Evolutionary conservation across 1,140 invertebrate genomes (phyloP).

Genomic region (Diachasma alloeum): DNA sequence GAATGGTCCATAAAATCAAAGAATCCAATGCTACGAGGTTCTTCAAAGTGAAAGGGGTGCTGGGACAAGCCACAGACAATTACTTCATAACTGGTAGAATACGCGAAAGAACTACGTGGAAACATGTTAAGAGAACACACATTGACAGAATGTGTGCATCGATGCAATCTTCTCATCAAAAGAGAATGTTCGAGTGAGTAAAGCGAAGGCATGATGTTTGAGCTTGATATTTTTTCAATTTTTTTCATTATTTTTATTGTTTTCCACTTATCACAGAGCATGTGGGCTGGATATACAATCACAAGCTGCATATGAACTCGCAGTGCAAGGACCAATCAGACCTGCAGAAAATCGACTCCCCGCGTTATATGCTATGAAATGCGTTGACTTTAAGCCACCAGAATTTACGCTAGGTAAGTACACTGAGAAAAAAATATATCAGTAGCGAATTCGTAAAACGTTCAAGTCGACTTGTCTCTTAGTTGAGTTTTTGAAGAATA

Average conservation of each 20-base stretch:
- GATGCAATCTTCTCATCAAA: constrained; percentile 84
- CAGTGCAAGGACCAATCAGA: constrained; percentile 78
- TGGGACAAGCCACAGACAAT: constrained; percentile 82
- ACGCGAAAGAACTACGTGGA: constrained; percentile 75
- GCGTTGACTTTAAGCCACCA: constrained; percentile 81
- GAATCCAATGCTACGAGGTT: constrained; percentile 69
- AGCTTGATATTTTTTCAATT: neutral
- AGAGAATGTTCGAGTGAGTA: constrained; percentile 83
- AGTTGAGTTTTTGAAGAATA: too few relatives aligned
- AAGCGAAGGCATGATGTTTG: neutral
- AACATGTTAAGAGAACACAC: constrained; percentile 71
- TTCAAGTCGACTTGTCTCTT: too few relatives aligned
- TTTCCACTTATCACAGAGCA: constrained; percentile 68
- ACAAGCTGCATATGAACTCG: constrained; percentile 89
- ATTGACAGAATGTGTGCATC: constrained; percentile 78
- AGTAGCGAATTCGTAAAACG: too few relatives aligned
- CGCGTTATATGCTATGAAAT: constrained; percentile 87
- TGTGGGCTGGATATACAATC: constrained; percentile 83
- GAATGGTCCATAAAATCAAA: constrained; percentile 66
- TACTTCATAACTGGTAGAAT: constrained; percentile 78
- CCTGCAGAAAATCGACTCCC: constrained; percentile 76
- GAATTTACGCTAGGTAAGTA: constrained; percentile 84
- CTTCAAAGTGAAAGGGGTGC: constrained; percentile 79
- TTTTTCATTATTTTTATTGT: constrained; percentile 25
- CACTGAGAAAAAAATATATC: neutral